Percentiles rank a stretch among this genome's conserved stretches.
Evolutionary conservation across 2,113 vertebrate species (phyloP).

Genomic region (Sphaerodactylus townsendi): DNA sequence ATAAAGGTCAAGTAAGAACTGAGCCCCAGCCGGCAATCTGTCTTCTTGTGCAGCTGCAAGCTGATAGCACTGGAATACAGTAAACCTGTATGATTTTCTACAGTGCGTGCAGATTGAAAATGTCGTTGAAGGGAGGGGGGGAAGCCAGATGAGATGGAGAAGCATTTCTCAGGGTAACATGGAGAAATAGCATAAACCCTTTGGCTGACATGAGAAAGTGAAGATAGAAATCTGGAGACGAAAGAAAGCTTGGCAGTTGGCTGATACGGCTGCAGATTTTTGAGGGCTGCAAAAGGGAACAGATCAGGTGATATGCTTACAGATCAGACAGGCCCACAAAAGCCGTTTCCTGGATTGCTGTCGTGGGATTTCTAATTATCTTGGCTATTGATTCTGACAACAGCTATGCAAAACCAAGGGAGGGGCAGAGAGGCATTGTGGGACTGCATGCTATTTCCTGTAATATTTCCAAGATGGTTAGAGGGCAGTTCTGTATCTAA

Average conservation of each 20-base stretch:
- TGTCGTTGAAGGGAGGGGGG: constrained; percentile 46
- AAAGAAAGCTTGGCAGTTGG: constrained; percentile 53
- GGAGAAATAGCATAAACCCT: constrained; percentile 55
- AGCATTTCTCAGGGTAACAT: constrained; percentile 48
- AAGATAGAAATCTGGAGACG: constrained; percentile 59
- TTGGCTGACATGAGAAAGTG: constrained; percentile 53
- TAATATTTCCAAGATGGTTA: not conserved
- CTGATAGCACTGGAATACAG: constrained; percentile 43
- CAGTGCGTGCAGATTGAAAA: constrained; percentile 58
- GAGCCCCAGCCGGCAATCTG: constrained; percentile 29
- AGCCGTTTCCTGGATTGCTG: constrained; percentile 41
- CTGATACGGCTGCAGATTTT: constrained; percentile 50
- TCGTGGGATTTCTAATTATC: constrained; percentile 43
- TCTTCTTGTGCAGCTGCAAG: constrained; percentile 51
- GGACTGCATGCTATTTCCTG: not conserved
- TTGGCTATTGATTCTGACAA: constrained; percentile 19
- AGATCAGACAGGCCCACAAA: constrained; percentile 20
- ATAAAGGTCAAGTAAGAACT: not conserved
- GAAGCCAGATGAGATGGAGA: constrained; percentile 35
- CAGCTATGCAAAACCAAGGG: constrained; percentile 4
- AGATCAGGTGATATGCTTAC: constrained; percentile 35
- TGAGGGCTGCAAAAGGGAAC: constrained; percentile 35
- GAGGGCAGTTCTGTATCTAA: constrained; percentile 3
- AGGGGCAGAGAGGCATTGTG: not conserved
- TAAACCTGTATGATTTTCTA: constrained; percentile 55